These are phyloP conservation scores for Selenia dentaria DNA, from an alignment of 2,888 invertebrate genomes.

Conservation along the genomic window DNA sequence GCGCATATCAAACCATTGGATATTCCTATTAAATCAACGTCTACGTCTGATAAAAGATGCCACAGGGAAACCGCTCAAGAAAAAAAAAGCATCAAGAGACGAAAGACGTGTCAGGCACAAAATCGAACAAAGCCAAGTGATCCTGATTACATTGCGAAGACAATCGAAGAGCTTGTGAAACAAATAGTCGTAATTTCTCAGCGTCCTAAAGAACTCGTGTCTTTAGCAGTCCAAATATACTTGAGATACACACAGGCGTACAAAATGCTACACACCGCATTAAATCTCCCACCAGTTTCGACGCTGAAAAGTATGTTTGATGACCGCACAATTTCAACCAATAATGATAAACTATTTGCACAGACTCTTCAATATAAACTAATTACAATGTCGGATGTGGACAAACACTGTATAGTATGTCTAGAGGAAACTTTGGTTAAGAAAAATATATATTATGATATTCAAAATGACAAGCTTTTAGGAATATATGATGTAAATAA, in stretches of 20 bases:
- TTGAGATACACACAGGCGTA: slow-evolving; percentile 21
- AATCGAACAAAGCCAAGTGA: not conserved
- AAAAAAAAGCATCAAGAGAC: not conserved
- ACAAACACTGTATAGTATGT: slow-evolving; percentile 24
- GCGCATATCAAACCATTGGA: not conserved
- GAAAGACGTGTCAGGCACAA: not conserved
- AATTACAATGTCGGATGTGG: slow-evolving; percentile 7
- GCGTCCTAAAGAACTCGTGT: not conserved
- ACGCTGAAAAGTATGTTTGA: slow-evolving; percentile 16
- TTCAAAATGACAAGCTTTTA: slow-evolving; percentile 19
- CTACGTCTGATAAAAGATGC: not conserved
- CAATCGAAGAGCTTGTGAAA: not conserved
- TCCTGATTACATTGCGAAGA: not conserved
- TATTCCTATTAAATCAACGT: not conserved
- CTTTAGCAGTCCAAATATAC: slow-evolving; percentile 19
- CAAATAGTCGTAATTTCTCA: not conserved
- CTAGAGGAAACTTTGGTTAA: slow-evolving; percentile 20
- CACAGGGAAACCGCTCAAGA: not conserved
- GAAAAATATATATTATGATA: slow-evolving; percentile 24
- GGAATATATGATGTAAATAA: slow-evolving; percentile 24
- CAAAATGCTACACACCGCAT: slow-evolving; percentile 6
- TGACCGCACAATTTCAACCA: slow-evolving; percentile 4
- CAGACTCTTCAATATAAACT: slow-evolving; percentile 16
- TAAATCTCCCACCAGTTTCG: slow-evolving; percentile 5
- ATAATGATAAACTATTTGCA: slow-evolving; percentile 7